A percentile compares a stretch with the other conserved stretches of the same genome.
These are phyloP conservation scores for Quiscalus mexicanus DNA, from an alignment of 2,113 vertebrate genomes.

Conservation along the genomic window DNA sequence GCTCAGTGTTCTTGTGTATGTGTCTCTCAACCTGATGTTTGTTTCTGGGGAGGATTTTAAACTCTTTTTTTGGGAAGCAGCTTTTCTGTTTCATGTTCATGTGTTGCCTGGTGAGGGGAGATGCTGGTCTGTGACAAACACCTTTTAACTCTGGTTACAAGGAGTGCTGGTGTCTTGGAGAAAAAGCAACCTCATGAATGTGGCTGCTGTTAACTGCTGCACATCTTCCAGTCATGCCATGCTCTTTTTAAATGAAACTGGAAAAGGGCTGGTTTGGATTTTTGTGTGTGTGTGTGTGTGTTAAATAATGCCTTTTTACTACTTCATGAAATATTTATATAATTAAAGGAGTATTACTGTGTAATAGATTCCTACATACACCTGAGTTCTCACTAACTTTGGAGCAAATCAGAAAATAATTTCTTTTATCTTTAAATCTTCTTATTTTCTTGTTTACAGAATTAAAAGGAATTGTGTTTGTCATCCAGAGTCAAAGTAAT, in stretches of 20 bases:
- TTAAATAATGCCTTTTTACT: background rate
- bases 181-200: background rate
- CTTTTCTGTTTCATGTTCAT: background rate
- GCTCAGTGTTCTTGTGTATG: background rate
- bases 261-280: background rate
- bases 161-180: background rate
- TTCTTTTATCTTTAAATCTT: background rate
- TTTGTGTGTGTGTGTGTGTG: background rate
- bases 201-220: background rate
- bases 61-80: background rate
- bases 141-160: background rate
- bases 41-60: background rate
- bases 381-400: background rate
- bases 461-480: constrained; percentile 87
- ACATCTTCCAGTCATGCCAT: background rate
- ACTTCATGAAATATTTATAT: background rate
- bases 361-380: background rate
- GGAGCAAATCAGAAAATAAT: background rate
- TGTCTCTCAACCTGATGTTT: background rate
- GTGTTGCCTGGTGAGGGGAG: background rate
- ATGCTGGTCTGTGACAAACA: background rate
- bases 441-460: constrained; percentile 78
- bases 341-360: background rate
- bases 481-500: constrained; percentile 96
- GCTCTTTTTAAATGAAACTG: background rate